Conservation (phyloP, 2,113 vertebrate genomes). For the Trachemys scripta region DNA sequence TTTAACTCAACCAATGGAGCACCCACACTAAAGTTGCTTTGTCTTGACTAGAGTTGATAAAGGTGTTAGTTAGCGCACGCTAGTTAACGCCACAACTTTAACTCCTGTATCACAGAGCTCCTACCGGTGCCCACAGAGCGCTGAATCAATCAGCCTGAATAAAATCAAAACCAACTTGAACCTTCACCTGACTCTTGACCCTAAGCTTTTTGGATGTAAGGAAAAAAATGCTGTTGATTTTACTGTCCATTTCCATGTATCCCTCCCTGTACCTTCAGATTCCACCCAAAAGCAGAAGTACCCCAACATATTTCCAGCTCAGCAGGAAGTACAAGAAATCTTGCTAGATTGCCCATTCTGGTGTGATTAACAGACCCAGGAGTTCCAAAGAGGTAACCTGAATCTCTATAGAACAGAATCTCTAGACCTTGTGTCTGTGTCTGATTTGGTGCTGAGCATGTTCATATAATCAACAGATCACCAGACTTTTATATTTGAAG, state of each 20-base stretch:
- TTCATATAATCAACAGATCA: background rate
- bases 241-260: background rate
- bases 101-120: background rate
- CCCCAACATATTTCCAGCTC: background rate
- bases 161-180: background rate
- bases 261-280: background rate
- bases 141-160: background rate
- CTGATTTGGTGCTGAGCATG: background rate
- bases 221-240: background rate
- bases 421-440: background rate
- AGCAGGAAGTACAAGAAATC: background rate
- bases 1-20: background rate
- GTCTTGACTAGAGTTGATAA: background rate
- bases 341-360: background rate
- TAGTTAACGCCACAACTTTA: background rate
- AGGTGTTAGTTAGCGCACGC: background rate
- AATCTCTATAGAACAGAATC: background rate
- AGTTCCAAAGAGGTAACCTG: background rate
- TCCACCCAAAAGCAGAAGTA: background rate
- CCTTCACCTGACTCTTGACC: background rate
- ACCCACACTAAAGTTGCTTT: background rate
- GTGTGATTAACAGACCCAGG: background rate
- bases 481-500: background rate
- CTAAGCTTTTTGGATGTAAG: background rate
- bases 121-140: background rate